Evolutionary conservation across 2,113 vertebrate genomes (phyloP).

Genomic region (Phalacrocorax pelagicus): DNA sequence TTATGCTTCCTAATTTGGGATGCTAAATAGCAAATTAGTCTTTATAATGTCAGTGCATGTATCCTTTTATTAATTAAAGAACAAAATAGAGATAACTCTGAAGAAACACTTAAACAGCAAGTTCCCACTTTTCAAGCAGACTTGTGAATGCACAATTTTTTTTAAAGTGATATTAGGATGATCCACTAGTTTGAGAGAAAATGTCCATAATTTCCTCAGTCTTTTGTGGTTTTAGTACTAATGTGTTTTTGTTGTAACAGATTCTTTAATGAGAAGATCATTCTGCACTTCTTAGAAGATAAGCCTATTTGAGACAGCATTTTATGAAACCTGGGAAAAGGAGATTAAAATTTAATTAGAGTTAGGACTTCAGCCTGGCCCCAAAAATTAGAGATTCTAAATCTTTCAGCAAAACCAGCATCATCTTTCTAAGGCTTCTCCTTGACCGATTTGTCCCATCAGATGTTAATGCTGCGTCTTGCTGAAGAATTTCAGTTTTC

Average conservation of each 20-base stretch:
- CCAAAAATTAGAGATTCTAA: background rate
- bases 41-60: conserved; percentile 8
- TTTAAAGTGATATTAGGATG: background rate
- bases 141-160: background rate
- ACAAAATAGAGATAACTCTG: background rate
- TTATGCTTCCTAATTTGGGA: conserved; percentile 44
- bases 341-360: conserved; percentile 31
- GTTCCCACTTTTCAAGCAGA: background rate
- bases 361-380: background rate
- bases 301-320: conserved; percentile 17
- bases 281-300: background rate
- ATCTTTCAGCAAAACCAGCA: background rate
- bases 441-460: background rate
- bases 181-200: background rate
- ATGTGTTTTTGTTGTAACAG: conserved; percentile 11
- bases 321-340: conserved; percentile 25
- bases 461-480: background rate
- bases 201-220: background rate
- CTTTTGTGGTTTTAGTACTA: background rate
- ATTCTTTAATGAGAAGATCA: conserved; percentile 6
- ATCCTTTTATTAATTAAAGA: conserved; percentile 41
- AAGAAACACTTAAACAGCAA: background rate
- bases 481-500: background rate
- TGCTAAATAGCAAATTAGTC: conserved; percentile 35
- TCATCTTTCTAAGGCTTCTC: background rate